These are phyloP conservation scores for Limosa lapponica DNA, from an alignment of 2,797 vertebrate genomes.

Conservation along the genomic window DNA sequence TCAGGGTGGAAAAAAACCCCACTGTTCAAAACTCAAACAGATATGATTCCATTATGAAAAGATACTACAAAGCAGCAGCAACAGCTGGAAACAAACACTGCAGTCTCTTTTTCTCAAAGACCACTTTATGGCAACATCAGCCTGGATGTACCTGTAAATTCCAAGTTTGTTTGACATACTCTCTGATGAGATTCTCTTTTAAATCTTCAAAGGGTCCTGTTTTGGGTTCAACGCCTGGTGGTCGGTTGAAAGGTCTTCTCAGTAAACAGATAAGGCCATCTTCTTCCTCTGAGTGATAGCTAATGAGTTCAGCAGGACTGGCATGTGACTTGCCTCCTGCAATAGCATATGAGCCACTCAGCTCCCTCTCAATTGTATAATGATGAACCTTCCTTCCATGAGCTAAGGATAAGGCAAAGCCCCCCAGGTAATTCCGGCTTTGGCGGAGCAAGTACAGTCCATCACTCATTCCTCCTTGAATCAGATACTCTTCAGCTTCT, in stretches of 20 bases:
- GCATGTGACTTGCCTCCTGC: conserved; percentile 89
- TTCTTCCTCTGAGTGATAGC: conserved; percentile 88
- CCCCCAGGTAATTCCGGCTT: conserved; percentile 93
- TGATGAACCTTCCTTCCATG: conserved; percentile 85
- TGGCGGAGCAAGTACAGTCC: conserved; percentile 90
- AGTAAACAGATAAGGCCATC: conserved; percentile 92
- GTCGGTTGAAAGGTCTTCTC: conserved; percentile 88
- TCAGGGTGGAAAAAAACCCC: fast-evolving
- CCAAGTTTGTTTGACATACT: conserved; percentile 94
- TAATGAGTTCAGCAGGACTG: conserved; percentile 87
- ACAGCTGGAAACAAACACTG: background rate
- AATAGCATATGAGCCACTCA: conserved; percentile 89
- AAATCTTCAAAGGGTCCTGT: conserved; percentile 94
- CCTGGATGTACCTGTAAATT: conserved; percentile 86
- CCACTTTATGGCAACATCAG: background rate
- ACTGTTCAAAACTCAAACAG: background rate
- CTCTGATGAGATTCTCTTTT: conserved; percentile 92
- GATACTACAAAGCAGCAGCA: background rate
- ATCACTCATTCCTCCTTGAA: conserved; percentile 80
- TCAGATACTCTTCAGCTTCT: conserved; percentile 90
- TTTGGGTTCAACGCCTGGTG: conserved; percentile 90
- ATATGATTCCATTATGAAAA: background rate
- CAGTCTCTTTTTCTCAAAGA: background rate
- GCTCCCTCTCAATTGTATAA: conserved; percentile 93
- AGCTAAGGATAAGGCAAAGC: conserved; percentile 90